These are phyloP conservation scores for Brienomyrus longianalis DNA, from an alignment of 2,113 vertebrate genomes.

Conservation along the genomic window DNA sequence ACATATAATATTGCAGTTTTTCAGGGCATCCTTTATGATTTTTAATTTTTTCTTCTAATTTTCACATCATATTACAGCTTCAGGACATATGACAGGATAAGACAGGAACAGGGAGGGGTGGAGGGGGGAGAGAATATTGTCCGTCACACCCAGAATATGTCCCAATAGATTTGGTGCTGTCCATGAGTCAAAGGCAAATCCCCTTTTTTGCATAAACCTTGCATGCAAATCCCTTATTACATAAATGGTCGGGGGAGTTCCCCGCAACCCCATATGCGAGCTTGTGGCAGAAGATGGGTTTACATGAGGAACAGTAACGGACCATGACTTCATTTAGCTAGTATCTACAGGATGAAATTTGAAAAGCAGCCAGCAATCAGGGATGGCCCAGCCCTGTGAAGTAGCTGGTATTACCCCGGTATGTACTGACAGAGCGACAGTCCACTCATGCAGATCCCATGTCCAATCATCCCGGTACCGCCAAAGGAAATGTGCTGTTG, in stretches of 20 bases:
- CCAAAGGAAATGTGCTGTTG: not conserved
- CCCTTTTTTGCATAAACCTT: not conserved
- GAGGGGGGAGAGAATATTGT: not conserved
- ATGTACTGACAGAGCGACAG: not conserved
- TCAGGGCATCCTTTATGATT: not conserved
- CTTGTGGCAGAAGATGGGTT: not conserved
- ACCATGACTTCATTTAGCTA: not conserved
- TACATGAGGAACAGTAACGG: not conserved
- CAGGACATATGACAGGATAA: not conserved
- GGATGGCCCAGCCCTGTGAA: not conserved
- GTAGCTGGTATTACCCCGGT: not conserved
- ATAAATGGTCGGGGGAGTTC: not conserved
- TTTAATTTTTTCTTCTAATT: not conserved
- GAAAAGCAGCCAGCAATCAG: not conserved
- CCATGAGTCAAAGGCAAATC: not conserved
- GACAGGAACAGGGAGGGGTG: not conserved
- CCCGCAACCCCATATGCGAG: not conserved
- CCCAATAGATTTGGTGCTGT: not conserved
- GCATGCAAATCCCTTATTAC: not conserved
- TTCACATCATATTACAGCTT: not conserved
- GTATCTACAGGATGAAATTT: not conserved
- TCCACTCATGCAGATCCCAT: not conserved
- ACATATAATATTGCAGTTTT: not conserved
- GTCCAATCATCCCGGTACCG: not conserved
- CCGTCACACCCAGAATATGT: not conserved